Conservation (phyloP, 2,888 invertebrate genomes). For the Philonicus albiceps region DNA sequence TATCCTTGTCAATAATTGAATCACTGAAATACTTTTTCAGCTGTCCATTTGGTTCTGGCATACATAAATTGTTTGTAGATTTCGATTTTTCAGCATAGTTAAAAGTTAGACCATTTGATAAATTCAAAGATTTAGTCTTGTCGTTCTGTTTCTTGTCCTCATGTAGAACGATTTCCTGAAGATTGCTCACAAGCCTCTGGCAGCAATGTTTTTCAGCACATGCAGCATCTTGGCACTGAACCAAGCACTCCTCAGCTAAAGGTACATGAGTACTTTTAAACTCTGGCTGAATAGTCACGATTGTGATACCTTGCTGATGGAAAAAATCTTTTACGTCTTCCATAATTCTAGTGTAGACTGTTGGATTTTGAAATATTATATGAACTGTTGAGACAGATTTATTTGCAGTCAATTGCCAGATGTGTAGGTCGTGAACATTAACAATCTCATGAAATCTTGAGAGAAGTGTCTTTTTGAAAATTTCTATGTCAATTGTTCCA, state of each 20-base stretch:
- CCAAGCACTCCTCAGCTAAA: conserved; percentile 12
- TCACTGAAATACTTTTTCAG: conserved; percentile 18
- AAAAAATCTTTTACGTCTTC: conserved; percentile 77
- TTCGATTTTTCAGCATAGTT: conserved; percentile 4
- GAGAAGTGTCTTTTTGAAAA: conserved; percentile 71
- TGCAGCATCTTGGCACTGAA: conserved; percentile 7
- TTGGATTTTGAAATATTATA: conserved; percentile 75
- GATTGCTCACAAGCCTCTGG: background rate
- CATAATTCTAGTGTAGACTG: conserved; percentile 68
- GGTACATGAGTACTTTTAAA: conserved; percentile 64
- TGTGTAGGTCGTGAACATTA: conserved; percentile 86
- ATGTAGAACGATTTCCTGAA: background rate
- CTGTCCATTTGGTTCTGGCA: background rate
- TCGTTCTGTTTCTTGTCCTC: conserved; percentile 5
- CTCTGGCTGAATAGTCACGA: conserved; percentile 89
- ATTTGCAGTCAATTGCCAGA: conserved; percentile 85
- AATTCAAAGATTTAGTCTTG: background rate
- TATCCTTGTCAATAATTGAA: background rate
- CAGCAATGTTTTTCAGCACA: conserved; percentile 40
- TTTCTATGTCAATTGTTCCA: conserved; percentile 81
- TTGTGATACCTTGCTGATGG: conserved; percentile 79
- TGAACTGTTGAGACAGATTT: conserved; percentile 86
- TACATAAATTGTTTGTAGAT: conserved; percentile 15
- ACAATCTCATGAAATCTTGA: conserved; percentile 74
- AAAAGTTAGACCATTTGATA: background rate